Conservation (phyloP, 2,888 invertebrate species). For the Deilephila elpenor region DNA sequence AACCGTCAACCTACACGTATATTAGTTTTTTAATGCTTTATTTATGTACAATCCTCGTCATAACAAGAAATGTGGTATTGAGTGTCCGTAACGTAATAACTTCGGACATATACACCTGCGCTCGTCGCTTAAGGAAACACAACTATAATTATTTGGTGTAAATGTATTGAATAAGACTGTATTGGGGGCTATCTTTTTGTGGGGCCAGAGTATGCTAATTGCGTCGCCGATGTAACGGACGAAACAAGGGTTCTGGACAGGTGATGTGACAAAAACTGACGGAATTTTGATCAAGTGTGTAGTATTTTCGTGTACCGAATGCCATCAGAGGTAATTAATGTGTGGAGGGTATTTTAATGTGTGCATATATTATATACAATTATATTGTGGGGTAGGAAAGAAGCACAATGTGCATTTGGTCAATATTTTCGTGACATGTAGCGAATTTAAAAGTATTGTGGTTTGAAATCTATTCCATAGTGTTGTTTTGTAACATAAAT, state of each 20-base stretch:
- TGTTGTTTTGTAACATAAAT: no score
- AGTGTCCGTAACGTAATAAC: conserved; percentile 74
- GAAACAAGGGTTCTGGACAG: conserved; percentile 60
- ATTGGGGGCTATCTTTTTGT: conserved; percentile 75
- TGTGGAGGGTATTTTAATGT: conserved; percentile 5
- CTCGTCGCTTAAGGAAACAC: conserved; percentile 53
- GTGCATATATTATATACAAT: no score
- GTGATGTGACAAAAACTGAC: conserved; percentile 70
- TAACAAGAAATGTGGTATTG: conserved; percentile 59
- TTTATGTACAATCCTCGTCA: conserved; percentile 61
- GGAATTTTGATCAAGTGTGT: conserved; percentile 59
- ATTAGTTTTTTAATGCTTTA: conserved; percentile 60
- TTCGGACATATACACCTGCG: conserved; percentile 70
- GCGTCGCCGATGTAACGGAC: conserved; percentile 60
- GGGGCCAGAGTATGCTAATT: conserved; percentile 74
- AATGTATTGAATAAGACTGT: conserved; percentile 78
- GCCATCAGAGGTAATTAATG: conserved; percentile 10
- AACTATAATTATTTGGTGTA: conserved; percentile 80
- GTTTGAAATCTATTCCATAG: no score
- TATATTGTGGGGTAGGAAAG: neutral
- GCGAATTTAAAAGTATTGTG: no score
- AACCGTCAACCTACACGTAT: conserved; percentile 28
- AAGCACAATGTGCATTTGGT: neutral
- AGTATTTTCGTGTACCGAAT: conserved; percentile 5
- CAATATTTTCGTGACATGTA: no score